Base-by-base conservation (phyloP, 2,113 vertebrate species). In the Connochaetes taurinus region DNA sequence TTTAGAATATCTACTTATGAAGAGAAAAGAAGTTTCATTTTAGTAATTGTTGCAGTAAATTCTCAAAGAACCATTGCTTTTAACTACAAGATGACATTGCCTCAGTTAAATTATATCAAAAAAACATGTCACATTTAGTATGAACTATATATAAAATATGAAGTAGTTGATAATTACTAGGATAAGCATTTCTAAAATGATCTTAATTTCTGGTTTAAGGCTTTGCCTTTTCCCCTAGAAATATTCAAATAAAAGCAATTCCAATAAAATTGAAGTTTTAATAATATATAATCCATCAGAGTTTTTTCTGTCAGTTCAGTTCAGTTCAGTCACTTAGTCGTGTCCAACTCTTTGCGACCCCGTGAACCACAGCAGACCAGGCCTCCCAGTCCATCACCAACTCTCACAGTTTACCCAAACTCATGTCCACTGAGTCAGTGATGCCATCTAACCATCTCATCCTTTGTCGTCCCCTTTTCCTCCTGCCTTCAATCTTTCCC, bases 21-120 rank as follows among this genome's bases (percentile, higher is more conserved):
- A 85, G 74, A 86, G 67, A 11, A 71, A 92, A 95, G 92, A 94
- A 97, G 95, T 74, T 94, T 23, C 31, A 47, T 97, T 97, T 98
- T 80, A 93, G 87, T 11, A 89, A 94, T 3, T 40, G 14, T 74
- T 67, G 29, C 2, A 95, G 64, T 67, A 95, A 91, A 76, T 80
- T 89, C 71, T 95, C 45, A 96, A 93, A 95, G 82, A 53, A 89
- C 15, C 6, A 94, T 14, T 87, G 78, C 57, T 83, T 62, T 95
- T 43, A 84, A 81, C 40, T 87, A 95, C 5, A 87, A 88, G 80
- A 94, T 47, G 52, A 93, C 47, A 74, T 4, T 43, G 81, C 16
- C 27, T 89, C 17, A n/a, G 45, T 27, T 95, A 88, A 96, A 31
- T 76, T 83, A 36, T 36, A 58, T n/a, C 33, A 94, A 95, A 96